Evolutionary conservation across 2,797 vertebrate species (phyloP), one percentile per base, ranked within the genome.

Genomic region (Limnodromus scolopaceus): DNA sequence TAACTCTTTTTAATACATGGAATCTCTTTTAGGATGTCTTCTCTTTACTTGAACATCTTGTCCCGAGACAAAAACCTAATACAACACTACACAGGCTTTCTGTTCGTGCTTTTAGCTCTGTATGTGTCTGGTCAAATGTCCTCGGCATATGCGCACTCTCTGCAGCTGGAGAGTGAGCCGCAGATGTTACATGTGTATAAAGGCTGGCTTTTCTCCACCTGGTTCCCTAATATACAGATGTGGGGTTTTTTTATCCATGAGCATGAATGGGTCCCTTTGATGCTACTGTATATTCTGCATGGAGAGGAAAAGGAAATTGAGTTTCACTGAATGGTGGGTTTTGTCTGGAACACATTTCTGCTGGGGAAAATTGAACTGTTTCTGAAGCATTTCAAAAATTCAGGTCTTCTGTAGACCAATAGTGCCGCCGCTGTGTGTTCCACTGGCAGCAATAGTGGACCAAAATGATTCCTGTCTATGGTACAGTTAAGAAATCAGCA

Each of bases 311-410:
- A 74, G 63, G 54, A 95, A 90, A 90, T 8, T 55, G 46, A 84
- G 51, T 82, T 96, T 78, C 63, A 53, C 16, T 57, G 71, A 79
- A 45, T 45, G 64, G 22, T 81, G 53, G 15, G 16, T 43, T 93
- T 91, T 53, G 32, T 84, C 27, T 94, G 60, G 66, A 90, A 43
- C 14, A 54, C 14, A 39, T 75, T 90, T 94, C 89, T 89, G 2
- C 49, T 66, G 70, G 32, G 57, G 32, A 55, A 90, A 92, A 93
- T 20, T 14, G 70, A 69, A 49, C 41, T 5, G 3, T 74, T 92
- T 96, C 86, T 74, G 70, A 90, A 92, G n/a, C 32, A 60, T 32
- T 93, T 69, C n/a, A 84, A 72, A 89, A 87, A 84, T 89, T 74
- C 25, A 20, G 16, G 1, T 77, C 41, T 77, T 55, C 32, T 88